Conservation (phyloP, 2,113 vertebrate genomes). For the Alectura lathami region DNA sequence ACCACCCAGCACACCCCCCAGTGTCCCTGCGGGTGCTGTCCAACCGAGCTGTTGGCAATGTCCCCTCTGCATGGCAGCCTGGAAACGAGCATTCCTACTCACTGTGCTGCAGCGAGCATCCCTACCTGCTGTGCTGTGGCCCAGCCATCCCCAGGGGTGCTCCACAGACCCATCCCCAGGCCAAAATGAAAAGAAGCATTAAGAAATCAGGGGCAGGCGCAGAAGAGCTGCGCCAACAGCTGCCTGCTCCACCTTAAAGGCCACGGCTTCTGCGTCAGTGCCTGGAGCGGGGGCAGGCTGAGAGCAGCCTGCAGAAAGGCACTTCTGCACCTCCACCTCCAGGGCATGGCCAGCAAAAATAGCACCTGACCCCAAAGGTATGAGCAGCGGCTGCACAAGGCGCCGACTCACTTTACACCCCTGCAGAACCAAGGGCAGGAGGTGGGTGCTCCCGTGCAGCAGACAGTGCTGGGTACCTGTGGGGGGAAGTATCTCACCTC, state of each 20-base stretch:
- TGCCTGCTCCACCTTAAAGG: not conserved
- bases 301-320: not conserved
- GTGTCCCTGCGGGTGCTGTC: conserved; percentile 58
- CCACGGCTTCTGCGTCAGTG: not conserved
- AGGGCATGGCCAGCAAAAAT: conserved; percentile 57
- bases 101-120: no score
- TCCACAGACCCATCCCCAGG: not conserved
- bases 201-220: not conserved
- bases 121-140: no score
- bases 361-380: conserved; percentile 49
- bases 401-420: conserved; percentile 40
- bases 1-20: conserved; percentile 49
- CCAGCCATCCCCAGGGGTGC: not conserved
- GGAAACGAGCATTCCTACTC: no score
- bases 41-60: conserved; percentile 61
- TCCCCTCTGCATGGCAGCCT: conserved; percentile 62
- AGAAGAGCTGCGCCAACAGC: not conserved
- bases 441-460: not conserved
- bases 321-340: conserved; percentile 28
- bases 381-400: conserved; percentile 28
- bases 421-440: conserved; percentile 61
- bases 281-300: not conserved
- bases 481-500: not conserved
- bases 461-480: not conserved
- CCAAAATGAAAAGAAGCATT: conserved; percentile 31